phyloP scores from a whole-genome alignment of 2,888 invertebrate genomes.

The Watsonalla binaria region DNA sequence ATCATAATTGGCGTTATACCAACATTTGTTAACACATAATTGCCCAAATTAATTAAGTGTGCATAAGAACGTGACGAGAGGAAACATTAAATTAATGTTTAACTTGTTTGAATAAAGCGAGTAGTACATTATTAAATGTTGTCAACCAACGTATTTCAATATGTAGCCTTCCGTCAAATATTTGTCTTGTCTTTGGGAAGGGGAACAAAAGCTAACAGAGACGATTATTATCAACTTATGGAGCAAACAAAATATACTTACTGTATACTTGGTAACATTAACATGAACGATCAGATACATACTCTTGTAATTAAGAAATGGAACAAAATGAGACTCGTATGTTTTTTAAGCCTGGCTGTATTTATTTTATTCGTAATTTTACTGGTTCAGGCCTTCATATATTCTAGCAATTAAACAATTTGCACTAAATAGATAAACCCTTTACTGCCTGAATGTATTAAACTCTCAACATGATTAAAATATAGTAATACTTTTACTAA shows the following conservation, averaged over 20 bases:
- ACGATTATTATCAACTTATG: constrained; percentile 35
- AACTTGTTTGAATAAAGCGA: constrained; percentile 32
- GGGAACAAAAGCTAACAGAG: constrained; percentile 38
- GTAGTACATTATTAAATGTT: constrained; percentile 41
- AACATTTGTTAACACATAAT: constrained; percentile 5
- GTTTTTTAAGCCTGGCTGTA: no score
- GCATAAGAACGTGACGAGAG: constrained; percentile 16
- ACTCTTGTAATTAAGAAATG: neutral
- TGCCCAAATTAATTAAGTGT: constrained; percentile 1
- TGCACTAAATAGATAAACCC: no score
- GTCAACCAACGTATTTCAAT: constrained; percentile 35
- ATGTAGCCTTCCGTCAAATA: constrained; percentile 43
- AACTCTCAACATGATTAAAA: no score
- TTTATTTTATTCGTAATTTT: no score
- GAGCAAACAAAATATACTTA: constrained; percentile 28
- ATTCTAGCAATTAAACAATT: no score
- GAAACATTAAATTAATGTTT: constrained; percentile 30
- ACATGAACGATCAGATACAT: no score
- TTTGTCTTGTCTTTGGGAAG: constrained; percentile 36
- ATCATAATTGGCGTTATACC: neutral
- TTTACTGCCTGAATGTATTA: no score
- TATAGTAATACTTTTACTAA: no score
- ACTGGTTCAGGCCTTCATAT: no score
- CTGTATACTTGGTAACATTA: constrained; percentile 10
- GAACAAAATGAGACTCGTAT: no score